These are phyloP conservation scores for Druon quercuslanigerum DNA, from an alignment of 1,140 invertebrate species.

Conservation along the genomic window DNA sequence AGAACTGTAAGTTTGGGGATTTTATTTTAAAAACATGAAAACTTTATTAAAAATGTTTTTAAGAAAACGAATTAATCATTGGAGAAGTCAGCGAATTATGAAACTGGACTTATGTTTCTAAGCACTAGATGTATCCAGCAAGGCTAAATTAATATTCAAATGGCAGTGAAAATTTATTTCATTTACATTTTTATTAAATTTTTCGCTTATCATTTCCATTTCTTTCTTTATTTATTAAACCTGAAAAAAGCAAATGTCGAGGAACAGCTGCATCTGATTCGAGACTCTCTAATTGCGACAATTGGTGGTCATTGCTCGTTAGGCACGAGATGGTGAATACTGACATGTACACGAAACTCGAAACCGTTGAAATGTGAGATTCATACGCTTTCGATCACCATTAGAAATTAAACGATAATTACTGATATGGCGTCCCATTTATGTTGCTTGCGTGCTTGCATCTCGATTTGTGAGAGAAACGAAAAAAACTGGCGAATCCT, in stretches of 20 bases:
- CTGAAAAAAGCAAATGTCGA: conserved; percentile 11
- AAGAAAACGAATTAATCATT: no score
- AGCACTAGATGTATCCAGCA: no score
- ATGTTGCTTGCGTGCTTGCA: neutral
- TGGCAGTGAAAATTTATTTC: no score
- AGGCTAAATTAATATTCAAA: no score
- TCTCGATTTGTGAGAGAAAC: neutral
- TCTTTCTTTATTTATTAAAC: neutral
- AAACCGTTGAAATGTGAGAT: conserved; percentile 1
- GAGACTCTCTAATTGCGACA: conserved; percentile 48
- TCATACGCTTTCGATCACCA: neutral
- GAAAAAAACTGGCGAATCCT: conserved; percentile 11
- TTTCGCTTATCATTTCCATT: neutral
- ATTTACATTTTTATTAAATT: neutral
- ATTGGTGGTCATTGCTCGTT: conserved; percentile 50
- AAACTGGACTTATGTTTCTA: no score
- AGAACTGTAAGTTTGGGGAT: no score
- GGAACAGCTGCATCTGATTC: conserved; percentile 50
- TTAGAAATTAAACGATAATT: conserved; percentile 26
- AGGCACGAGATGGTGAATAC: conserved; percentile 28
- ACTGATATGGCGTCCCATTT: neutral
- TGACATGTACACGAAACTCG: neutral
- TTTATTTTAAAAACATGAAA: no score
- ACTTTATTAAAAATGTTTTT: no score
- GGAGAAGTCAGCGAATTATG: no score